Evolutionary conservation across 2,888 invertebrate species (phyloP).

Genomic region (Drosophila macrothrix): DNA sequence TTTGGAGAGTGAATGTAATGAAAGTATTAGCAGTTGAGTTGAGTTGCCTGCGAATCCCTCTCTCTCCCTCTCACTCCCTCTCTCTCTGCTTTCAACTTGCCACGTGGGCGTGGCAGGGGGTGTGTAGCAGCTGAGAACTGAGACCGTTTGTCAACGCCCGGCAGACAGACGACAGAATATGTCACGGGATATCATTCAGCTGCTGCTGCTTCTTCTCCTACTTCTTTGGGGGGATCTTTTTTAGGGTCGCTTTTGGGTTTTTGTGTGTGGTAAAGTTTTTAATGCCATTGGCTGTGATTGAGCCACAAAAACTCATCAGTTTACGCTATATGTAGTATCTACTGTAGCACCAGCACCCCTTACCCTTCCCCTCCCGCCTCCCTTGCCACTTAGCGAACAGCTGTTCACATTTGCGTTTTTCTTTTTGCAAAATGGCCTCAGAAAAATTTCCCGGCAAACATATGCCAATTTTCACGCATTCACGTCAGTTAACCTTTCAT

Average conservation of each 20-base stretch:
- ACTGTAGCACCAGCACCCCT: not conserved
- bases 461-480: conserved; percentile 77
- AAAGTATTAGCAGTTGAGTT: conserved; percentile 48
- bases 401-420: conserved; percentile 39
- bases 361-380: not conserved
- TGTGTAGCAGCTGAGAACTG: conserved; percentile 13
- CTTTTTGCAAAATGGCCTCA: conserved; percentile 36
- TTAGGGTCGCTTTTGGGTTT: not conserved
- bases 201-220: not conserved
- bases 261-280: conserved; percentile 50
- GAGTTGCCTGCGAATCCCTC: not conserved
- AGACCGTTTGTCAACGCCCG: conserved; percentile 58
- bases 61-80: not conserved
- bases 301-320: conserved; percentile 49
- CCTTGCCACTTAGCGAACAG: conserved; percentile 64
- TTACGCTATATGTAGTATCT: not conserved
- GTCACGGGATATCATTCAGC: conserved; percentile 25
- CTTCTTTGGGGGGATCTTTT: not conserved
- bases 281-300: conserved; percentile 59
- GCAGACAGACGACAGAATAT: conserved; percentile 31
- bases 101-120: not conserved
- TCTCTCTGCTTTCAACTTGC: not conserved
- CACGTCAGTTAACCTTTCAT: conserved; percentile 32
- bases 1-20: conserved; percentile 53
- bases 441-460: conserved; percentile 66